phyloP scores from a whole-genome alignment of 2,113 vertebrate species.

The Diglossa brunneiventris region DNA sequence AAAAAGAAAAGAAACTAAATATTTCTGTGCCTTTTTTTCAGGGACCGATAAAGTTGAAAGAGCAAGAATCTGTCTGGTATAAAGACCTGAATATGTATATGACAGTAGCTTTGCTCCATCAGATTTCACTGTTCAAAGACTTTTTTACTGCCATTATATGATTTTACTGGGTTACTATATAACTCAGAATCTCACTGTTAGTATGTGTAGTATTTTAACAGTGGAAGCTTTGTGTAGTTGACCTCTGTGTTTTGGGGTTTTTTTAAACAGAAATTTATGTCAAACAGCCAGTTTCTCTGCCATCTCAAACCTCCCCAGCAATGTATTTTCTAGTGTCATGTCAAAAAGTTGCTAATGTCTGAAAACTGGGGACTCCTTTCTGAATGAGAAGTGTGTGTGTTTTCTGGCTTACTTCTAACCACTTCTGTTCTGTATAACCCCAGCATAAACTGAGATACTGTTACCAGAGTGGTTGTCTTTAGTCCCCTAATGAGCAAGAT shows the following conservation, averaged over 20 bases:
- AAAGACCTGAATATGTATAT: background rate
- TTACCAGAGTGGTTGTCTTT: background rate
- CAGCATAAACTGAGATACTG: background rate
- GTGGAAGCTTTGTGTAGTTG: background rate
- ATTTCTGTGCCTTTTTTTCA: background rate
- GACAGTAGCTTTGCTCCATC: background rate
- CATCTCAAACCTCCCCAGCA: background rate
- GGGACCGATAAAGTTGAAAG: background rate
- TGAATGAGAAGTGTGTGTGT: background rate
- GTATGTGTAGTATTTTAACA: background rate
- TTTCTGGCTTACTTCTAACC: background rate
- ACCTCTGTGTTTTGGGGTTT: background rate
- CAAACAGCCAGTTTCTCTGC: background rate
- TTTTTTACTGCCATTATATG: background rate
- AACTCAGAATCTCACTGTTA: background rate
- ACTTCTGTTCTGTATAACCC: background rate
- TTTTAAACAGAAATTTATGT: background rate
- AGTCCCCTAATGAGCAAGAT: background rate
- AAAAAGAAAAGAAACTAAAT: background rate
- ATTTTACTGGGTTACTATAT: background rate
- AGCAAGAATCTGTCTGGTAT: background rate
- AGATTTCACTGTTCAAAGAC: background rate
- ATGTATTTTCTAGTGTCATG: background rate
- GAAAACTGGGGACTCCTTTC: background rate
- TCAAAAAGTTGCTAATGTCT: background rate